Evolutionary conservation across 2,888 invertebrate species (phyloP), one percentile per base, ranked within the genome.

Genomic region (Margaritifera margaritifera): DNA sequence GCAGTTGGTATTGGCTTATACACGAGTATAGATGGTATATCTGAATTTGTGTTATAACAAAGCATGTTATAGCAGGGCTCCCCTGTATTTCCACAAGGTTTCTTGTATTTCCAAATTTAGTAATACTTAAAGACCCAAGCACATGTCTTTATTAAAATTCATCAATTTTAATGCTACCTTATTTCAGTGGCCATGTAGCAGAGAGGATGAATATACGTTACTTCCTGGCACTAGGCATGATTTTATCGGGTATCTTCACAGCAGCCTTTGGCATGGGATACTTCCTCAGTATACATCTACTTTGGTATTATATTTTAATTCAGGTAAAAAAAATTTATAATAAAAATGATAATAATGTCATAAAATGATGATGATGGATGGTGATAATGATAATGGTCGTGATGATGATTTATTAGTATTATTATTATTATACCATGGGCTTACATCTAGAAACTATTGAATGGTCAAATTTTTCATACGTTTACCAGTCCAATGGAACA

Each of bases 191-290:
- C 4, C 94, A 97, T 90, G 92, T 98, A 66, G 98, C 98, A 0
- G 98, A 98, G 90, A 92, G 98, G 52, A 94, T 96, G 42, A 96
- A 97, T 83, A 91, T 98, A 57, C 92, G 98, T 4, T 96, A 96
- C 89, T 98, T 97, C 90, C 92, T 98, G n/a, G 92, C 95, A 0
- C 86, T 94, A 50, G 98, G 98, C 62, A 98, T 98, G 98, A 90
- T 98, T 54, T 87, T 94, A 3, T 96, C 96, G 0, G 97, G 97
- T 0, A 89, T 95, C 6, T 94, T 95, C 84, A 95, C 95, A 72
- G 96, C 96, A 84, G 90, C 96, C 56, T 96, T 98, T 91, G 98
- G 98, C 19, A 91, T 97, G 18, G 98, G 95, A 0, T 94, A 93
- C 84, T 93, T 94, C 0, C 94, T 94, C 81, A 91, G 93, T 66